These are phyloP conservation scores for Diadumene lineata DNA, from an alignment of 92 coral and sea anemone genomes.

Conservation along the genomic window DNA sequence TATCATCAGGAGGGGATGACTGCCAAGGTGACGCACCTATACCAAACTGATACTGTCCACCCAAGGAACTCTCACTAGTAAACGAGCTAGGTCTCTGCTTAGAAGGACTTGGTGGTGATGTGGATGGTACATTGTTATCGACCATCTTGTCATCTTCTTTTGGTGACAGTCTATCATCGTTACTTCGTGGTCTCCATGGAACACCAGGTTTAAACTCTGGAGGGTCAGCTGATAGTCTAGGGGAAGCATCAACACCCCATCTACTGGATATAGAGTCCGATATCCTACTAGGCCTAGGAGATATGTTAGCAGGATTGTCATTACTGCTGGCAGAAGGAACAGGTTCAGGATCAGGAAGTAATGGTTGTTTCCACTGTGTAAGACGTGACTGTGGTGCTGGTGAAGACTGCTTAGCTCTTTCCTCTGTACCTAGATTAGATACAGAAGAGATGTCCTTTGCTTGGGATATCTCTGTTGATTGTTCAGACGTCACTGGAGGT, in stretches of 20 bases:
- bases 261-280: slow-evolving; percentile 95
- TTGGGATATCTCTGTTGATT: slow-evolving; percentile 38
- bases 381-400: slow-evolving; percentile 95
- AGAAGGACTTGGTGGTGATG: slow-evolving; percentile 31
- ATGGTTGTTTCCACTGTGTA: slow-evolving; percentile 93
- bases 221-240: slow-evolving; percentile 95
- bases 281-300: slow-evolving; percentile 72
- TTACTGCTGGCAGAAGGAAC: slow-evolving; percentile 31
- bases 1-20: slow-evolving; percentile 37
- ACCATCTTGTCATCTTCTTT: slow-evolving; percentile 42
- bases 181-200: slow-evolving; percentile 89
- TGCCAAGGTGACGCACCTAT: slow-evolving; percentile 68
- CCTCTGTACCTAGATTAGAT: slow-evolving; percentile 48
- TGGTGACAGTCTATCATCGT: slow-evolving; percentile 24
- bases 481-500: slow-evolving; percentile 42
- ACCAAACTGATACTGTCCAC: slow-evolving; percentile 36
- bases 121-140: slow-evolving; percentile 8
- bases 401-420: slow-evolving; percentile 73
- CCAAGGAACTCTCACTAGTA: slow-evolving; percentile 17
- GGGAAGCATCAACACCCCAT: slow-evolving; percentile 99
- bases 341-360: slow-evolving; percentile 69
- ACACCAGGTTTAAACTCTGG: slow-evolving; percentile 99
- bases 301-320: slow-evolving; percentile 46
- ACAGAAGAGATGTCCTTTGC: slow-evolving; percentile 43
- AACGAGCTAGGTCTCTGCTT: slow-evolving; percentile 22